Evolutionary conservation across 2,797 vertebrate species (phyloP).

Genomic region (Pangasius djambal): DNA sequence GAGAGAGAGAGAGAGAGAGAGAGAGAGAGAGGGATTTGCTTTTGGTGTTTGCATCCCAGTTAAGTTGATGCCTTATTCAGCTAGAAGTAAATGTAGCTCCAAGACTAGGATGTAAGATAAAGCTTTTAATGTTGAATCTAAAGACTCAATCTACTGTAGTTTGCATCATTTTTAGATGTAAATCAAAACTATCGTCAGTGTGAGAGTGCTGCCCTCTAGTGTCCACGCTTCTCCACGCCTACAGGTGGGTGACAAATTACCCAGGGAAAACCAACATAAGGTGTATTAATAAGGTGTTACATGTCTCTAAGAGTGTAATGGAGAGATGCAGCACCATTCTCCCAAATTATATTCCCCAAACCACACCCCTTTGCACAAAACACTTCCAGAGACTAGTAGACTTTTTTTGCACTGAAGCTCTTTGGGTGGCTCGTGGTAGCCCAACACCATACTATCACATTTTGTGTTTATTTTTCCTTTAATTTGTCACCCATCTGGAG

Average conservation of each 20-base stretch:
- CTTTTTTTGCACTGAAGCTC: neutral
- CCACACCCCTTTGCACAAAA: neutral
- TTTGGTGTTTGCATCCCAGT: neutral
- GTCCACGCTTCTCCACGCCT: neutral
- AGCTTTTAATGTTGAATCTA: neutral
- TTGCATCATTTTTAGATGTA: neutral
- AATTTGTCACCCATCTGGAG: neutral
- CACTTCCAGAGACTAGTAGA: neutral
- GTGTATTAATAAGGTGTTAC: neutral
- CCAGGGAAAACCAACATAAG: neutral
- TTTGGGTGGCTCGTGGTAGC: neutral
- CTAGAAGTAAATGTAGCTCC: neutral
- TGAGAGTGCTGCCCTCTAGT: constrained; percentile 52
- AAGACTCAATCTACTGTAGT: neutral
- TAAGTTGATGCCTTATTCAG: neutral
- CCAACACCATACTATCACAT: neutral
- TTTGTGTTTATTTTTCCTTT: neutral
- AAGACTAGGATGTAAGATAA: neutral
- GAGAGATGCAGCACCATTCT: neutral
- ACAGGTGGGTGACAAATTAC: neutral
- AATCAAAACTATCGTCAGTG: neutral
- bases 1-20: neutral
- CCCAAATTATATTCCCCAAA: too few species aligned
- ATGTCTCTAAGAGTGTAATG: neutral
- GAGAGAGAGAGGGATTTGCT: neutral